Conservation (phyloP, 2,113 vertebrate genomes). For the Poeciliopsis occidentalis region DNA sequence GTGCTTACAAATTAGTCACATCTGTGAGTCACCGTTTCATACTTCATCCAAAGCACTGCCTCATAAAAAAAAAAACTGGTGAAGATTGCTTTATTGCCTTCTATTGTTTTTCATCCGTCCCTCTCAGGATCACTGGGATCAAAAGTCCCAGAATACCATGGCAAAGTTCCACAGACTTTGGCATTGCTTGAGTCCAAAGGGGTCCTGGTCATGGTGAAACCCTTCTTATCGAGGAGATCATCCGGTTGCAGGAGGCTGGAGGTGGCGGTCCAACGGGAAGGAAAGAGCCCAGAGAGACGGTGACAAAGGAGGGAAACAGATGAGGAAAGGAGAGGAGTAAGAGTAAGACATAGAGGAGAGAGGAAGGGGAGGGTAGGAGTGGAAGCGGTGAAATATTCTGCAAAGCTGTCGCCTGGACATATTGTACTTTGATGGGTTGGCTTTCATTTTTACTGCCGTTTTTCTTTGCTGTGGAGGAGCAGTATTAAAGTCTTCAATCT, state of each 20-base stretch:
- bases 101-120: conserved; percentile 8
- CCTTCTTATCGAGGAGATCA: conserved; percentile 39
- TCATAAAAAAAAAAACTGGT: background rate
- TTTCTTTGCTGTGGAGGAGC: conserved; percentile 68
- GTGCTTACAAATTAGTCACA: background rate
- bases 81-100: background rate
- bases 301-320: conserved; percentile 24
- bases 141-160: conserved; percentile 36
- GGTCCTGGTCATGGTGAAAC: conserved; percentile 40
- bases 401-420: conserved; percentile 67
- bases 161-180: conserved; percentile 37
- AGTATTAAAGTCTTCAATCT: conserved; percentile 79
- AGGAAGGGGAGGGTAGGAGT: background rate
- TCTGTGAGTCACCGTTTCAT: background rate
- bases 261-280: background rate
- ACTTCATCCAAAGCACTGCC: background rate
- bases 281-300: background rate
- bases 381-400: conserved; percentile 26
- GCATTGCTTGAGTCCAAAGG: conserved; percentile 21
- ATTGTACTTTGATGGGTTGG: conserved; percentile 76
- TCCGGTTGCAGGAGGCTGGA: conserved; percentile 25
- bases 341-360: conserved; percentile 25
- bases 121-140: conserved; percentile 20
- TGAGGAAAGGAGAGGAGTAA: conserved; percentile 19
- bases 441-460: conserved; percentile 77